Evolutionary conservation across 2,888 invertebrate genomes (phyloP), one percentile per base, ranked within the genome.

Genomic region (Nemapogon koenigi): DNA sequence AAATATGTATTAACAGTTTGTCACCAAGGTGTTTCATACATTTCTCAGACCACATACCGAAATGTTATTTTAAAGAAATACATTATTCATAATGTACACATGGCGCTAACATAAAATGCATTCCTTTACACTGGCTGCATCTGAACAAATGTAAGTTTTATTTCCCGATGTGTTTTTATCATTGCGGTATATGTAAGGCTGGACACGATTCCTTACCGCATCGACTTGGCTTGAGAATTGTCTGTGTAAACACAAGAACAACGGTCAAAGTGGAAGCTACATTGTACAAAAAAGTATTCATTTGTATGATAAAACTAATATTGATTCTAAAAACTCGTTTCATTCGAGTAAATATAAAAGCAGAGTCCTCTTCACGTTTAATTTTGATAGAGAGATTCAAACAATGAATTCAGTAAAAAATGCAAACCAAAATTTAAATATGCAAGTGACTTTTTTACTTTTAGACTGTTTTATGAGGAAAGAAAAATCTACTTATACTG

Each of bases 211-310:
- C 6, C 8, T 7, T 6, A 22, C 22, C 6, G 71, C 60, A 67
- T 59, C 54, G 56, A 56, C 57, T 50, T 48, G 57, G 50, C 56
- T 48, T 58, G 70, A 64, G 72, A 75, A 75, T 75, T 73, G 71
- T 64, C 66, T 60, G 57, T 43, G 58, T 63, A 75, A 73, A 76
- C 68, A 71, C 47, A 59, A 47, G 57, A 55, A 57, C 51, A 55
- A 54, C 67, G 70, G 71, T 70, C 71, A 71, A 72, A 70, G 72
- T 75, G 73, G 75, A 72, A 71, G 68, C 58, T 52, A 59, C 54
- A 67, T 75, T 75, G 71, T 75, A 63, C 63, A 66, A 70, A 63
- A 70, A 72, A 71, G 73, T 76, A 76, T 75, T 73, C 73, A 75
- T 76, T 76, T 75, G 75, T 76, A 71, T 68, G 65, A 71, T 55